phyloP scores from a whole-genome alignment of 2,888 invertebrate species.

The Cantharis lateralis region DNA sequence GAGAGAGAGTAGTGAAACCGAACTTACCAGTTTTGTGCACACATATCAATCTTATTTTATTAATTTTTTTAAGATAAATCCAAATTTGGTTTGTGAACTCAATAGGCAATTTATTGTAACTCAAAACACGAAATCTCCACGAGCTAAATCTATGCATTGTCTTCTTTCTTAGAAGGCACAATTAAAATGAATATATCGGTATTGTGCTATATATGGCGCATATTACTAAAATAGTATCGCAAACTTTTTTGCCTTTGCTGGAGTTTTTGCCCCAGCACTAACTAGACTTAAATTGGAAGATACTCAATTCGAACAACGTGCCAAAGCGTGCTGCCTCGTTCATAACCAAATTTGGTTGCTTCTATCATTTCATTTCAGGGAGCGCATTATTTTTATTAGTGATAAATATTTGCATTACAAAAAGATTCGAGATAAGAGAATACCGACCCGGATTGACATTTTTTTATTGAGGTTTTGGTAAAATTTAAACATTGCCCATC shows the following conservation, averaged over 20 bases:
- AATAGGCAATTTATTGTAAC: constrained; percentile 31
- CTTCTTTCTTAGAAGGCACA: constrained; percentile 41
- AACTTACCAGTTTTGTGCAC: neutral
- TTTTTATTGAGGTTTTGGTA: neutral
- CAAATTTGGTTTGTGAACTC: constrained; percentile 33
- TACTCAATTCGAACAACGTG: constrained; percentile 22
- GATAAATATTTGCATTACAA: constrained; percentile 9
- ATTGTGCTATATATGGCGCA: constrained; percentile 47
- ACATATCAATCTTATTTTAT: neutral
- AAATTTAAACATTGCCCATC: constrained; percentile 5
- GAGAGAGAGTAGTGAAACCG: neutral
- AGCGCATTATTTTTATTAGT: neutral
- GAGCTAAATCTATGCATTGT: constrained; percentile 42
- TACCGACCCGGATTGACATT: neutral
- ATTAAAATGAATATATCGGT: constrained; percentile 44
- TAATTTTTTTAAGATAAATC: constrained; percentile 18
- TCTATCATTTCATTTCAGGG: constrained; percentile 11
- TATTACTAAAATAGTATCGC: constrained; percentile 43
- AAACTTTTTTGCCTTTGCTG: constrained; percentile 35
- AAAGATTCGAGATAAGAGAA: constrained; percentile 4
- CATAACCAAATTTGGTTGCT: constrained; percentile 17
- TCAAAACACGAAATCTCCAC: constrained; percentile 36
- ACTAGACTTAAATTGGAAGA: constrained; percentile 30
- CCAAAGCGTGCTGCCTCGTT: constrained; percentile 12
- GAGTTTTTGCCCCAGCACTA: constrained; percentile 24